Evolutionary conservation across 2,888 invertebrate species (phyloP).

Genomic region (Muscina levida): DNA sequence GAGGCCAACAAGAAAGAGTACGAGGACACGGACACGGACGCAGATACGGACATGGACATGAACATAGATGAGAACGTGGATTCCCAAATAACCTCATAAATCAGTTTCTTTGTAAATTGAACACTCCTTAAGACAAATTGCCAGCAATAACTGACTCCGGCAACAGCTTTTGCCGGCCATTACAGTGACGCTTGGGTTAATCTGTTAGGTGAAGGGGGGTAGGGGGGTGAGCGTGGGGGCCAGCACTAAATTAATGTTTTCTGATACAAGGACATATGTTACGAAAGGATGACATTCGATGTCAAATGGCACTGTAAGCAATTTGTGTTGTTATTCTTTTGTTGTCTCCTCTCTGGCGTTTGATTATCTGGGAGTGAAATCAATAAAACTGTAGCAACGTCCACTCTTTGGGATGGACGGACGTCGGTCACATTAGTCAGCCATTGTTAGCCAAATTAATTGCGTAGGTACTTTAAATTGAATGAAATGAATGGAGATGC

Average conservation of each 20-base stretch:
- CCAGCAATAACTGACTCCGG: constrained; percentile 37
- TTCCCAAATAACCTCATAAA: constrained; percentile 47
- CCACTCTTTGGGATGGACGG: too few species aligned
- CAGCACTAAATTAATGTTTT: constrained; percentile 25
- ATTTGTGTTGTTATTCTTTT: constrained; percentile 14
- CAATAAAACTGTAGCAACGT: constrained; percentile 17
- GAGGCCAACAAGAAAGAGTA: not conserved
- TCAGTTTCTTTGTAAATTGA: constrained; percentile 38
- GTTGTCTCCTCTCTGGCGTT: not conserved
- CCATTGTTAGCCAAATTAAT: constrained; percentile 17
- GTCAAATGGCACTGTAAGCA: constrained; percentile 26
- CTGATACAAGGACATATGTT: constrained; percentile 29
- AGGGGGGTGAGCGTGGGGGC: too few species aligned
- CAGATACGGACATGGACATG: not conserved
- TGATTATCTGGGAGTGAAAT: constrained; percentile 3
- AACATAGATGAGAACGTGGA: constrained; percentile 48
- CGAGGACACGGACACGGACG: too few species aligned
- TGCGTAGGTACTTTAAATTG: not conserved
- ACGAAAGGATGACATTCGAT: constrained; percentile 24
- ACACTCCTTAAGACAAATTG: constrained; percentile 47
- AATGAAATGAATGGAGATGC: not conserved
- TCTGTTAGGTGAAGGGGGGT: too few species aligned
- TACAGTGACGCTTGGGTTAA: constrained; percentile 30
- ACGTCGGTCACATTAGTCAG: not conserved
- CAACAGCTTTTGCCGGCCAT: constrained; percentile 1